Base-by-base conservation (phyloP, 2,113 vertebrate species). In the Amazona guildingii region DNA sequence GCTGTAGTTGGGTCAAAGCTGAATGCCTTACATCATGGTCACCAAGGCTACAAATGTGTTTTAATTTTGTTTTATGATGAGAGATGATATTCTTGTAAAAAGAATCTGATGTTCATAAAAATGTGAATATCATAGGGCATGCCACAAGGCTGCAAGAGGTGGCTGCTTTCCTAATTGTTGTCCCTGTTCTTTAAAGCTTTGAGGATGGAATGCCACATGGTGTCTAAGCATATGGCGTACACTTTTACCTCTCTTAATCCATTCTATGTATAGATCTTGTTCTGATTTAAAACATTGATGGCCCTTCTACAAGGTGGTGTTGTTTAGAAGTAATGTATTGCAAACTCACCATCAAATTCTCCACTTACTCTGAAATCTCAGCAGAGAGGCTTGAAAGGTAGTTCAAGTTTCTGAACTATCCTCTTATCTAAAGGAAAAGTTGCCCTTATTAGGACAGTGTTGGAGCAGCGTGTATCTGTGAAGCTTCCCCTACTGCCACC, bases 231-330 rank as follows among this genome's bases (percentile, higher is more conserved):
- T 69, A 44, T 66, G 77, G 29, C 63, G 70, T 77, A 88, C 70
- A 41, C 49, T 86, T 92, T 88, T 88, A 80, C 25, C 24, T 92
- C 37, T 93, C 94, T 82, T 86, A 86, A 83, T 92, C 44, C 29
- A 52, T 20, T 75, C 62, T 95, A 13, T 3, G 2, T 1, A 37
- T 35, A 90, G 33, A 17, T 66, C 67, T 64, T 81, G 33, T 66
- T 61, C 44, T 14, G 52, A 37, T 44, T 85, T 83, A 76, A 83
- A 93, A 83, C 7, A 23, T 77, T 80, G 48, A 70, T 77, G 59
- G 13, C 15, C 18, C 8, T 79, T 85, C 35, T 83, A 41, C 20
- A 67, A 77, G 37, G 21, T 48, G 27, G 14, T 62, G 23, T 16
- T 83, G 21, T 86, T 86, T 57, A 76, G 48, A 85, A 77, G 28